These are phyloP conservation scores for Planococcus citri DNA, from an alignment of 1,140 invertebrate genomes.

Conservation along the genomic window DNA sequence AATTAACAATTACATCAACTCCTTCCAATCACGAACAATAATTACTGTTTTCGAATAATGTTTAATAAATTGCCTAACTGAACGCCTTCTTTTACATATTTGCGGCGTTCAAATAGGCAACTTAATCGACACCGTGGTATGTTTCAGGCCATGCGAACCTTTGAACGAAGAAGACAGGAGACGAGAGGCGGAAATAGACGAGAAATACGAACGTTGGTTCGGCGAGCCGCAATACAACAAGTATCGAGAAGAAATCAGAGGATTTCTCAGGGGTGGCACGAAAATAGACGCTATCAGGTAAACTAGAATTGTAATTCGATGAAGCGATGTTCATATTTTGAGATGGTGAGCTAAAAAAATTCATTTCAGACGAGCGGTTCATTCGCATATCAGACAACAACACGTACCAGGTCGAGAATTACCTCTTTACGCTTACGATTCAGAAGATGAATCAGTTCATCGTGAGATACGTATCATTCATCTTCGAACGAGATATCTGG, in stretches of 20 bases:
- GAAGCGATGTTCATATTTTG: not conserved
- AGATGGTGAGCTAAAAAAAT: no score
- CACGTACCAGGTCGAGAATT: not conserved
- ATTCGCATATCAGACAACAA: not conserved
- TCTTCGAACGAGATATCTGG: not conserved
- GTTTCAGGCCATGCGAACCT: not conserved
- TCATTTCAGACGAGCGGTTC: not conserved
- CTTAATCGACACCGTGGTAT: no score
- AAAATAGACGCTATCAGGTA: not conserved
- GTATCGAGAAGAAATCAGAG: not conserved
- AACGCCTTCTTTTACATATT: no score
- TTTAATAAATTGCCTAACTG: no score
- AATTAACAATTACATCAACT: no score
- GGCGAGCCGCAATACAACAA: not conserved
- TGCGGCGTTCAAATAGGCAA: no score
- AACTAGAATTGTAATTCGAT: not conserved
- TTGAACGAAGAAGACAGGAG: not conserved
- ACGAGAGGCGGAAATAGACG: not conserved
- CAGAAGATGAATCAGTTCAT: not conserved
- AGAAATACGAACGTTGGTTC: not conserved
- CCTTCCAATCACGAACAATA: no score
- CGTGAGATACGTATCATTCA: not conserved
- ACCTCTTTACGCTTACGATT: not conserved
- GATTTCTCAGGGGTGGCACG: not conserved
- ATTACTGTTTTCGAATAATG: no score